Conservation (phyloP, 2,113 vertebrate genomes). For the Equus przewalskii region DNA sequence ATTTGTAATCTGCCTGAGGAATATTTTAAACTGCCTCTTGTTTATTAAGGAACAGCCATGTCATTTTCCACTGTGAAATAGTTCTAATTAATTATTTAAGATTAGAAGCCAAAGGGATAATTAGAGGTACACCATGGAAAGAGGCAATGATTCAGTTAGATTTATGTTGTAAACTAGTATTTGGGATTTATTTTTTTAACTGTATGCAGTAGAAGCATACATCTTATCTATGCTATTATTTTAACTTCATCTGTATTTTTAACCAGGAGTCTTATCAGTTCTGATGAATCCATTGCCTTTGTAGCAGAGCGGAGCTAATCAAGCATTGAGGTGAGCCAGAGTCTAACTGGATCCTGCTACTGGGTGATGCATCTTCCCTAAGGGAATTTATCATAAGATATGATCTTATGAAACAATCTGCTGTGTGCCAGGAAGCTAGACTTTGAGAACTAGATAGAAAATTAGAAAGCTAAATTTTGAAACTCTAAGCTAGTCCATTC, state of each 20-base stretch:
- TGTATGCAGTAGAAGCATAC: neutral
- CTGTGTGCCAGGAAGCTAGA: neutral
- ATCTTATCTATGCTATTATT: neutral
- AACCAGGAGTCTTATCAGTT: neutral
- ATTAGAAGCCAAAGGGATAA: neutral
- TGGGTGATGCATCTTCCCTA: neutral
- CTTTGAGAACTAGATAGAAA: constrained; percentile 22
- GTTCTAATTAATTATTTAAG: constrained; percentile 46
- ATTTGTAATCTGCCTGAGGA: neutral
- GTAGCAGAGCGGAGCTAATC: neutral
- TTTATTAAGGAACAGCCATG: constrained; percentile 22
- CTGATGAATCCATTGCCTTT: neutral
- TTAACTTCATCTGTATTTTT: constrained; percentile 26
- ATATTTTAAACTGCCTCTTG: constrained; percentile 26
- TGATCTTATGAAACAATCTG: neutral
- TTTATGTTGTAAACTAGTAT: neutral
- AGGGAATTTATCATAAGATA: neutral
- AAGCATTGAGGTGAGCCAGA: neutral
- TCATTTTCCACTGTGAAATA: neutral
- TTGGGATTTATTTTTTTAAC: neutral
- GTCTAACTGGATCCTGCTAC: neutral
- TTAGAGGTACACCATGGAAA: neutral
- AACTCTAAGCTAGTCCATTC: neutral
- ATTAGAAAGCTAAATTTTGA: neutral
- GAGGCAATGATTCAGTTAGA: neutral